phyloP scores from a whole-genome alignment of 2,888 invertebrate species.

The Apodemia zela region DNA sequence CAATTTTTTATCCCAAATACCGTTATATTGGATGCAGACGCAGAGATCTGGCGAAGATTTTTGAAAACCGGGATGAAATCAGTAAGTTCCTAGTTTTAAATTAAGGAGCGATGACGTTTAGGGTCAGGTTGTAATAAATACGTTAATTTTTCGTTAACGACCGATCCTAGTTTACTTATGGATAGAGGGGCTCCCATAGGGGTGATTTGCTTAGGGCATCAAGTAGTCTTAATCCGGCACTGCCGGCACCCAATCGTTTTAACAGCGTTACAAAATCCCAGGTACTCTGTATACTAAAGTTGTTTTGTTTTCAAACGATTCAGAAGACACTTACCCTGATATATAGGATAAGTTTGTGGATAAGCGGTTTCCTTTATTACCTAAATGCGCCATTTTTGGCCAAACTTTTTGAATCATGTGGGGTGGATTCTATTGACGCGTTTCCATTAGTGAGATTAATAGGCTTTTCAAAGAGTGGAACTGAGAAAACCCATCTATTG shows the following conservation, averaged over 20 bases:
- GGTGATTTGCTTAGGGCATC: no score
- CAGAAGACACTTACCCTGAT: slow-evolving; percentile 32
- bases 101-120: no score
- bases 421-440: slow-evolving; percentile 24
- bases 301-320: slow-evolving; percentile 36
- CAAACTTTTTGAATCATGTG: slow-evolving; percentile 32
- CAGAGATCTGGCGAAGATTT: no score
- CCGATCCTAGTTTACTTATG: no score
- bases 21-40: no score
- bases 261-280: slow-evolving; percentile 37
- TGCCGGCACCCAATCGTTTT: slow-evolving; percentile 24
- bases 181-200: no score
- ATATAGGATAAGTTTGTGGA: slow-evolving; percentile 32
- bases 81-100: no score
- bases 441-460: slow-evolving; percentile 21
- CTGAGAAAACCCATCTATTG: slow-evolving; percentile 8
- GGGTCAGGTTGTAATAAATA: no score
- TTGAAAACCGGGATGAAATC: no score
- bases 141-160: no score
- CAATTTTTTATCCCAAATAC: no score
- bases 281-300: slow-evolving; percentile 33
- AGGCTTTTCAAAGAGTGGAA: slow-evolving; percentile 15
- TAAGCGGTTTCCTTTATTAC: slow-evolving; percentile 32
- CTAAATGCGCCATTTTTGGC: slow-evolving; percentile 30
- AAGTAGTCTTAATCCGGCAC: no score